These are phyloP conservation scores for Aplocera efformata DNA, from an alignment of 2,888 invertebrate genomes.

Conservation along the genomic window DNA sequence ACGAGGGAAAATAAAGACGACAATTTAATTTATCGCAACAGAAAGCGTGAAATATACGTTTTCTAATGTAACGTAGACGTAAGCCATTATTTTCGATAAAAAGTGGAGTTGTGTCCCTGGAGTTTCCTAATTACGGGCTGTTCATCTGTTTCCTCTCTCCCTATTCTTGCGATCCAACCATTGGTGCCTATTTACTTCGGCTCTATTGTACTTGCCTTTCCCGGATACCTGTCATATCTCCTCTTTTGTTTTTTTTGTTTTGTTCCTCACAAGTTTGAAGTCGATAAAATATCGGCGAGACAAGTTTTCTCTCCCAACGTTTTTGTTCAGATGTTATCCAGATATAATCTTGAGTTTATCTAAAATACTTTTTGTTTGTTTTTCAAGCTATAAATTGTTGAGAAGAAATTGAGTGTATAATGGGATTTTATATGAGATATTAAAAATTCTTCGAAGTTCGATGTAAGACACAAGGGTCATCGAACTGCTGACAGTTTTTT, in stretches of 20 bases:
- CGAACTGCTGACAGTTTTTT: too few species aligned
- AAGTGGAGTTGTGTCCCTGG: slow-evolving; percentile 23
- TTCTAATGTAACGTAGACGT: slow-evolving; percentile 20
- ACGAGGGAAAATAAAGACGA: slow-evolving; percentile 21
- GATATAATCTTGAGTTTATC: slow-evolving; percentile 20
- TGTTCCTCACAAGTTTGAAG: slow-evolving; percentile 23
- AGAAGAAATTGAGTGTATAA: slow-evolving; percentile 12
- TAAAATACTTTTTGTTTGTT: slow-evolving; percentile 14
- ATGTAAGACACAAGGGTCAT: too few species aligned
- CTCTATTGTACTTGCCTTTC: slow-evolving; percentile 9
- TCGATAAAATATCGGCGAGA: slow-evolving; percentile 27
- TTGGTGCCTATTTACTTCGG: background rate
- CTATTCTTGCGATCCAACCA: slow-evolving; percentile 2
- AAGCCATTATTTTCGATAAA: slow-evolving; percentile 33
- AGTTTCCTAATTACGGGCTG: slow-evolving; percentile 27
- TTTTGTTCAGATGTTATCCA: slow-evolving; percentile 24
- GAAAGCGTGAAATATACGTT: slow-evolving; percentile 19
- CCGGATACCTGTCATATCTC: slow-evolving; percentile 30
- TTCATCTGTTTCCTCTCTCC: slow-evolving; percentile 7
- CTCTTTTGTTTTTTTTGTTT: slow-evolving; percentile 29
- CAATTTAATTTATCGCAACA: slow-evolving; percentile 24
- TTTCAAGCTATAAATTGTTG: slow-evolving; percentile 18
- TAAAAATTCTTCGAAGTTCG: too few species aligned
- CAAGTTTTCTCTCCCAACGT: slow-evolving; percentile 20
- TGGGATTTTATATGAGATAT: background rate